Evolutionary conservation across 1,140 invertebrate genomes (phyloP).

Genomic region (Thalassaphorura encarpata): DNA sequence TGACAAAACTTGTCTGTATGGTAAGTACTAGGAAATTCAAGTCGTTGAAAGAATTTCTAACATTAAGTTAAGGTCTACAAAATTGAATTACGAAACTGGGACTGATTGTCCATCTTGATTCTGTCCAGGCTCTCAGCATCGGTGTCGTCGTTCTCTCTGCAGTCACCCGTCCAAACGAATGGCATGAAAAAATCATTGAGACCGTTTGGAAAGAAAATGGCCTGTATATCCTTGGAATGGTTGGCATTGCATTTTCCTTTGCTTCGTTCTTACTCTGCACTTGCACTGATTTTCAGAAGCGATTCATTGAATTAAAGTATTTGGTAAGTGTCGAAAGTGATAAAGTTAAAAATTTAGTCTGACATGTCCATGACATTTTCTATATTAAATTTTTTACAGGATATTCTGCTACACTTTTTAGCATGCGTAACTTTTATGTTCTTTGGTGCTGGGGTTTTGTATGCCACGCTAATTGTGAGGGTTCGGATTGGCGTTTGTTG

Average conservation of each 20-base stretch:
- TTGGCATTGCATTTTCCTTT: not conserved
- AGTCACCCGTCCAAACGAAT: not conserved
- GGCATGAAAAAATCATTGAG: slow-evolving; percentile 4
- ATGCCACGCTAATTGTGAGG: not conserved
- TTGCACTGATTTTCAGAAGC: not conserved
- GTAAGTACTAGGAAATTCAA: too few species aligned
- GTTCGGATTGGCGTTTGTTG: not conserved
- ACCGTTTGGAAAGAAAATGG: slow-evolving; percentile 7
- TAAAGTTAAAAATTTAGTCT: not conserved
- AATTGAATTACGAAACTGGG: too few species aligned
- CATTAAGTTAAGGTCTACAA: too few species aligned
- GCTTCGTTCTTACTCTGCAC: not conserved
- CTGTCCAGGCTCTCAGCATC: too few species aligned
- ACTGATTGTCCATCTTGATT: too few species aligned
- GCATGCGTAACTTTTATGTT: not conserved
- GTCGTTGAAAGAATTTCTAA: too few species aligned
- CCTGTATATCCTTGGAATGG: not conserved
- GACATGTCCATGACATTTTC: not conserved
- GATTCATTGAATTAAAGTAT: not conserved
- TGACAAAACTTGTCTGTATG: too few species aligned
- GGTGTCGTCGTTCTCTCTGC: not conserved
- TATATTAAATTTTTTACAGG: slow-evolving; percentile 4
- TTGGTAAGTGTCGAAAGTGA: too few species aligned
- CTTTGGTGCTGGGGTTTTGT: not conserved
- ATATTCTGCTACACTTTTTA: not conserved